Evolutionary conservation across 2,797 vertebrate genomes (phyloP), one percentile per base, ranked within the genome.

Genomic region (Cossypha caffra): DNA sequence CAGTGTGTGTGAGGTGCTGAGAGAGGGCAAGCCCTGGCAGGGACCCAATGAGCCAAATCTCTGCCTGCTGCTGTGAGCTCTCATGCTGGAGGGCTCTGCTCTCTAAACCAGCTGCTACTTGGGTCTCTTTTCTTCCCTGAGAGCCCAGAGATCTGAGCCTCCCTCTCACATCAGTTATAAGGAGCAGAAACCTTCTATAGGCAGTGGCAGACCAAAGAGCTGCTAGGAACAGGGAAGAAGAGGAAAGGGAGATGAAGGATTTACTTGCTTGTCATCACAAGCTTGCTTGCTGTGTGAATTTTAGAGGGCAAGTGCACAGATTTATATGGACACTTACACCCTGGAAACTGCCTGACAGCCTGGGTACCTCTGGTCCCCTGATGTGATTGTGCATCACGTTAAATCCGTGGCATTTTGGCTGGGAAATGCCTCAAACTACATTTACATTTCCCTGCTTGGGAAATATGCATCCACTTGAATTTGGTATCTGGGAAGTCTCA

Each of bases 381-480:
- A 42, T 63, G 16, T 25, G 59, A 37, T 35, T 37, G 23, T 33
- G 11, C 45, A 42, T 58, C 61, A 26, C 0, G 0, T 73, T n/a
- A 82, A 87, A 38, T 40, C 55, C 40, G 14, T 16, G 23, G 23
- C 8, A 9, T 74, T 71, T 59, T 54, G 52, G 23, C n/a, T 88
- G 45, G 61, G 72, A 73, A 88, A 77, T 31, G 35, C 25, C 31
- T 17, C 11, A 23, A 77, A 17, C 8, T 58, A 43, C 16, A 11
- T n/a, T 86, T 86, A 28, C 71, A 48, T 50, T 25, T 92, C 20
- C 12, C 23, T 35, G 10, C 47, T 83, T 88, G 67, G 43, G n/a
- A 86, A 80, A 80, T 62, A 17, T 43, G 23, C 48, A 88, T 83
- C 11, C 37, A 78, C 73, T 54, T 71, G 18, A 57, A 82, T 82